Evolutionary conservation across 1,140 invertebrate species (phyloP).

Genomic region (Danaus melanippus): DNA sequence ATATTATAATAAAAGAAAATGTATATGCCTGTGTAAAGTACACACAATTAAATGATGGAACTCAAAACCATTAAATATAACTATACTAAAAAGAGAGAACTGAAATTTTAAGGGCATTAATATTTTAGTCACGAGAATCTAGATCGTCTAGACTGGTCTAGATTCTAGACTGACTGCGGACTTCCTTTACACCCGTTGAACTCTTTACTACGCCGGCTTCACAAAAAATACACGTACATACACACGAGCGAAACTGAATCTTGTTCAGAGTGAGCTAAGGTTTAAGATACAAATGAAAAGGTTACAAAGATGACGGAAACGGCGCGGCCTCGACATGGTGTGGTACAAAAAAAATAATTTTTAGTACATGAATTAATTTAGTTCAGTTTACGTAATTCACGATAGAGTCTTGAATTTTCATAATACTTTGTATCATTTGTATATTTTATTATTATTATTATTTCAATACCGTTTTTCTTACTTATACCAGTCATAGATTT

Average conservation of each 20-base stretch:
- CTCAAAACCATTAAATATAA: too few species aligned
- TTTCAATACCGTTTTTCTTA: too few species aligned
- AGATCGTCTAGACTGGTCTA: slow-evolving; percentile 26
- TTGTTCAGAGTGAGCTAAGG: slow-evolving; percentile 24
- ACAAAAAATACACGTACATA: slow-evolving; percentile 32
- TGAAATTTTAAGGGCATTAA: slow-evolving; percentile 8
- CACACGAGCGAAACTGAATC: slow-evolving; percentile 11
- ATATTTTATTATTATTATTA: too few species aligned
- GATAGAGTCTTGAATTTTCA: too few species aligned
- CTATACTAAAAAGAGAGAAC: too few species aligned
- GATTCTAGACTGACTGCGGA: slow-evolving; percentile 27
- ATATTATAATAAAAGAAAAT: too few species aligned
- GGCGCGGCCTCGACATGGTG: slow-evolving; percentile 40
- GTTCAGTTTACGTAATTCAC: too few species aligned
- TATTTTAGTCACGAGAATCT: slow-evolving; percentile 32
- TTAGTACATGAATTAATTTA: not conserved
- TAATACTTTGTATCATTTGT: too few species aligned
- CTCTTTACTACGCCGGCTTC: slow-evolving; percentile 46
- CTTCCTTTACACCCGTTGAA: slow-evolving; percentile 55
- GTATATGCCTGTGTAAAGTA: too few species aligned
- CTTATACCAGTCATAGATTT: too few species aligned
- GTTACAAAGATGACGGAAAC: slow-evolving; percentile 49
- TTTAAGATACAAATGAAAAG: slow-evolving; percentile 12
- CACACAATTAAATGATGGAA: too few species aligned
- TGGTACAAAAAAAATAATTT: slow-evolving; percentile 27